Evolutionary conservation across 1,140 invertebrate species (phyloP).

Genomic region (Protaetia brevitarsis): DNA sequence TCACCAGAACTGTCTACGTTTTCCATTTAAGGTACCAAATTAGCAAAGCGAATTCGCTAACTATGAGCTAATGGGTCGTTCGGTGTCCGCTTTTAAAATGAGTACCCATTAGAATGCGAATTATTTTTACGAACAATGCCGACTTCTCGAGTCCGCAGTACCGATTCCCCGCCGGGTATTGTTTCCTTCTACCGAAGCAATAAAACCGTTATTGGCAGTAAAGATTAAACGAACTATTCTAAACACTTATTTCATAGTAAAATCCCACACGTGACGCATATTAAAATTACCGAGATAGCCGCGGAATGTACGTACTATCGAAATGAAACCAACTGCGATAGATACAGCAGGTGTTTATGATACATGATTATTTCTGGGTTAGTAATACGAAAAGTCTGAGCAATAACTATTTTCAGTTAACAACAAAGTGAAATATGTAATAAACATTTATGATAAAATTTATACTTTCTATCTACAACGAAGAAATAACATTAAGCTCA

Average conservation of each 20-base stretch:
- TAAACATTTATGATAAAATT: too few relatives aligned
- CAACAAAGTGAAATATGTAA: neutral
- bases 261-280: conserved; percentile 13
- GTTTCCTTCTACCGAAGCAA: conserved; percentile 18
- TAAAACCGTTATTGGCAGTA: conserved; percentile 20
- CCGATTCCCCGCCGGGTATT: neutral
- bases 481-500: too few relatives aligned
- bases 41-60: conserved; percentile 22
- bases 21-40: conserved; percentile 31
- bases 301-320: neutral
- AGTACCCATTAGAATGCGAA: conserved; percentile 21
- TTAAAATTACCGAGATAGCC: neutral
- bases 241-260: conserved; percentile 15
- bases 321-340: neutral
- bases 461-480: too few relatives aligned
- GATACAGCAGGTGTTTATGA: neutral
- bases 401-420: neutral
- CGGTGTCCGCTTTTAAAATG: conserved; percentile 19
- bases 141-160: neutral
- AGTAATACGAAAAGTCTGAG: neutral
- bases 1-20: conserved; percentile 27
- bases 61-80: conserved; percentile 22
- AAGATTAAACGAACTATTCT: conserved; percentile 15
- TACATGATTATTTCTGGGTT: conserved; percentile 1
- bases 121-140: conserved; percentile 22